Conservation (phyloP, 2,113 vertebrate species). For the Lagopus muta region DNA sequence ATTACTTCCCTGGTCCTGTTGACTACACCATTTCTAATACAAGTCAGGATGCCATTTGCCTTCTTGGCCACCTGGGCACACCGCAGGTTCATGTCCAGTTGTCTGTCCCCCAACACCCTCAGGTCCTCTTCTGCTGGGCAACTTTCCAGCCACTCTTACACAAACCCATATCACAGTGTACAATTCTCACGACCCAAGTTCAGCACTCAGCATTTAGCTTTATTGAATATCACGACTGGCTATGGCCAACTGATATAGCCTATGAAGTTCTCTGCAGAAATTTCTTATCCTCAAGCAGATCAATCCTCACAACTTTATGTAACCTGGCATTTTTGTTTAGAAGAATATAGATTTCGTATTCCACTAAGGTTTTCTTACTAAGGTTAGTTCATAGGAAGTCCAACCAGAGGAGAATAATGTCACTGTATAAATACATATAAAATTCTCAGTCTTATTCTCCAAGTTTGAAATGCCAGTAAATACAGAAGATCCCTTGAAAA, state of each 20-base stretch:
- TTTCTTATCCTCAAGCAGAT: background rate
- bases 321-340: background rate
- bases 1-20: background rate
- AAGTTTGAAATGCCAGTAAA: background rate
- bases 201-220: background rate
- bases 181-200: background rate
- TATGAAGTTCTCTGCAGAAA: background rate
- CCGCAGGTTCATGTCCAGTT: background rate
- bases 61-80: background rate
- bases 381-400: background rate
- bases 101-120: background rate
- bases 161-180: background rate
- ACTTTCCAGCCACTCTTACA: background rate
- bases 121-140: background rate
- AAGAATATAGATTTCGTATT: background rate
- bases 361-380: background rate
- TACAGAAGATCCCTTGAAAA: rapidly evolving
- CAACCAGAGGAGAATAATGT: background rate
- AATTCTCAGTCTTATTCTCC: background rate
- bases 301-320: background rate
- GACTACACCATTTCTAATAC: background rate
- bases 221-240: background rate
- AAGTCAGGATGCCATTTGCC: background rate
- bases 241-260: background rate
- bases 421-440: background rate